Conservation (phyloP, 2,113 vertebrate species). For the Oryzias woworae region DNA sequence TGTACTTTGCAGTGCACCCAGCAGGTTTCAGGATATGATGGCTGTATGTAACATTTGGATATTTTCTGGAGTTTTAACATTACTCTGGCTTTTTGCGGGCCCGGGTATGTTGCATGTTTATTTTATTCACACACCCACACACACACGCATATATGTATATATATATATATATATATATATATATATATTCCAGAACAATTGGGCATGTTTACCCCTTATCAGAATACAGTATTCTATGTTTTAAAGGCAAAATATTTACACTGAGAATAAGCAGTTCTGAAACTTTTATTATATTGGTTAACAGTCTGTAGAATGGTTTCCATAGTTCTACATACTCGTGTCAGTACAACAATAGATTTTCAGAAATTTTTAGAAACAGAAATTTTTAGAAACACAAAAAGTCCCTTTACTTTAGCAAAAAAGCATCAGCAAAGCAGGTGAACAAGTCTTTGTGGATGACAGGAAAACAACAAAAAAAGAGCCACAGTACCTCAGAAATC, state of each 20-base stretch:
- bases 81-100: conserved; percentile 41
- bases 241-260: no score
- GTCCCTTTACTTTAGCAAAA: not conserved
- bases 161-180: no score
- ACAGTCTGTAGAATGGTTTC: no score
- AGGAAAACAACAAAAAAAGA: not conserved
- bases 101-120: conserved; percentile 63
- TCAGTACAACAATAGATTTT: not conserved
- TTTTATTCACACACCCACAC: no score
- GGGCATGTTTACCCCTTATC: no score
- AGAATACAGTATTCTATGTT: no score
- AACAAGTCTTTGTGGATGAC: not conserved
- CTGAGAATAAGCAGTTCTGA: no score
- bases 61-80: conserved; percentile 40
- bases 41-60: conserved; percentile 46
- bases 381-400: not conserved
- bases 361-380: no score
- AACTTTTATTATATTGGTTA: no score
- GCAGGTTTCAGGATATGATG: conserved; percentile 52
- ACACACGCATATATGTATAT: no score
- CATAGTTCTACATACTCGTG: no score
- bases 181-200: no score
- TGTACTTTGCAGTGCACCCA: conserved; percentile 5
- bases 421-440: not conserved
- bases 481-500: not conserved